A percentile compares a stretch with the other conserved stretches of the same genome.
Conservation (phyloP, 2,888 invertebrate species). For the Tenthredo livida region DNA sequence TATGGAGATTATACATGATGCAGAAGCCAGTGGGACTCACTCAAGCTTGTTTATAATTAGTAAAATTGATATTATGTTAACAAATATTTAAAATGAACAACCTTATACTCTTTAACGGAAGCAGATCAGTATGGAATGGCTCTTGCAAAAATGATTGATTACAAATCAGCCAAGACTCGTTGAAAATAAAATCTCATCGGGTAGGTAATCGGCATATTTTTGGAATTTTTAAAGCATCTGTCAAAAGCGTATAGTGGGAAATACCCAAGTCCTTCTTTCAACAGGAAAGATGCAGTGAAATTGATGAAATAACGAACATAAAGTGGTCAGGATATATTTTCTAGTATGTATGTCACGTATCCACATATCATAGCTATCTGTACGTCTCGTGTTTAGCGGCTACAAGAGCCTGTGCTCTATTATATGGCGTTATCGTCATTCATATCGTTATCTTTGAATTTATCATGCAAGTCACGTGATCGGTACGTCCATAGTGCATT, state of each 20-base stretch:
- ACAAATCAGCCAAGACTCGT: too few species aligned
- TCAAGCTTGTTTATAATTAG: too few species aligned
- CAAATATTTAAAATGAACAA: too few species aligned
- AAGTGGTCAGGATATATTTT: background rate
- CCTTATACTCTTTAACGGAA: too few species aligned
- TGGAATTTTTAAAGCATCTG: too few species aligned
- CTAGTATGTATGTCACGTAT: background rate
- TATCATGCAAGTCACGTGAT: conserved; percentile 26
- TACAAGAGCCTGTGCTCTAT: background rate
- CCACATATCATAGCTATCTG: background rate
- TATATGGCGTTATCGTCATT: background rate
- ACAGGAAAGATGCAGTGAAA: background rate
- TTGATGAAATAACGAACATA: background rate
- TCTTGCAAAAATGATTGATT: too few species aligned
- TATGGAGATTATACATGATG: background rate
- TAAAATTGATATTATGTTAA: background rate
- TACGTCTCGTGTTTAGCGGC: background rate
- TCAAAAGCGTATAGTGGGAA: too few species aligned
- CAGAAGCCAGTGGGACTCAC: background rate
- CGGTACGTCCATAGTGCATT: background rate
- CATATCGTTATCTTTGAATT: conserved; percentile 25
- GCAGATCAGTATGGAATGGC: too few species aligned
- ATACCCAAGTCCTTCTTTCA: background rate
- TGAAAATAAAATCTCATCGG: too few species aligned
- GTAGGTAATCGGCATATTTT: too few species aligned